These are phyloP conservation scores for Sclerodermus sp. DNA, from an alignment of 2,888 invertebrate genomes.

Conservation along the genomic window DNA sequence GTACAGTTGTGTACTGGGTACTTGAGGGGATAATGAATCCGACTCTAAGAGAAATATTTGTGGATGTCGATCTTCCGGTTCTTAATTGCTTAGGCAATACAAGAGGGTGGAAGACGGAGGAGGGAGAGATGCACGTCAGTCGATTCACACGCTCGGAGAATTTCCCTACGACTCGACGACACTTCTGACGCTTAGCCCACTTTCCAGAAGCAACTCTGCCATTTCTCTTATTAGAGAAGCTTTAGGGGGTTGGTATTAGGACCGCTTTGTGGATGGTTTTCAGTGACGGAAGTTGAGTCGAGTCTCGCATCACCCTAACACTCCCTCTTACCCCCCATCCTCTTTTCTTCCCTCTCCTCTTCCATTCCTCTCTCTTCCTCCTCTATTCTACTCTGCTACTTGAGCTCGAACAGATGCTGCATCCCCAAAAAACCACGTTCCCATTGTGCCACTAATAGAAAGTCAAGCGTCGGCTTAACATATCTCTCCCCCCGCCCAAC, in stretches of 20 bases:
- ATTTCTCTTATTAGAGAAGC: slow-evolving; percentile 20
- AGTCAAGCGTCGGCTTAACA: slow-evolving; percentile 40
- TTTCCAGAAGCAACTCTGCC: slow-evolving; percentile 14
- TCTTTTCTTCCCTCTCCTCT: slow-evolving; percentile 9
- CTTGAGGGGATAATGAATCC: no score
- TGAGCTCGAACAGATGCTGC: slow-evolving; percentile 55
- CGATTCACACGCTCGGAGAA: no score
- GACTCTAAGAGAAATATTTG: no score
- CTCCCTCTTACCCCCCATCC: slow-evolving; percentile 10
- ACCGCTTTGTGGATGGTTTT: slow-evolving; percentile 12
- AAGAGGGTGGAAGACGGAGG: no score
- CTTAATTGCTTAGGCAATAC: no score
- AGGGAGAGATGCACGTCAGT: no score
- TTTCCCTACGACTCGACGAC: no score
- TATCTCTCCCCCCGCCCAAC: background rate
- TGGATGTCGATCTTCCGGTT: no score
- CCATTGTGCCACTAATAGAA: slow-evolving; percentile 54
- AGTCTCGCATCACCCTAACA: slow-evolving; percentile 15
- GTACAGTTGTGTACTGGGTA: no score
- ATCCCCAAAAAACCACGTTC: slow-evolving; percentile 44
- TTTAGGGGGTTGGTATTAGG: slow-evolving; percentile 8
- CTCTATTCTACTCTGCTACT: slow-evolving; percentile 44
- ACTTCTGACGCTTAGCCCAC: no score
- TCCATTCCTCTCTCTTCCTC: slow-evolving; percentile 14
- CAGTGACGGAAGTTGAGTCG: slow-evolving; percentile 39